Percentiles rank a stretch among this genome's conserved stretches.
Evolutionary conservation across 2,797 vertebrate species (phyloP).

Genomic region (Neopelma chrysocephalum): DNA sequence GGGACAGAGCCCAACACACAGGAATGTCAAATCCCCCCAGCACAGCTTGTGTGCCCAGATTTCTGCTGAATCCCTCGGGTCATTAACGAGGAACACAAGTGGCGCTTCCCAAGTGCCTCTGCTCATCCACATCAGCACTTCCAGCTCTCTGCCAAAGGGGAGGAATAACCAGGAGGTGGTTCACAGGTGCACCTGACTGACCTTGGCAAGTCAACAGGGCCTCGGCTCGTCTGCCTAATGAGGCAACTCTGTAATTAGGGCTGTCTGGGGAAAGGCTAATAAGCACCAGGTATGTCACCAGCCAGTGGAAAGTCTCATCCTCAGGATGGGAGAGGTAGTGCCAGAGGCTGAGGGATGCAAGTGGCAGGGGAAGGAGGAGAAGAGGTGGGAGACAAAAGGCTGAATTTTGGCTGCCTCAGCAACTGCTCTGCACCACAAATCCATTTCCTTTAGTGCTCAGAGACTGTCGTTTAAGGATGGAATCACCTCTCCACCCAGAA

Average conservation of each 20-base stretch:
- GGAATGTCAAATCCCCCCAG: neutral
- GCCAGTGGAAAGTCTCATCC: neutral
- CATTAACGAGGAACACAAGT: neutral
- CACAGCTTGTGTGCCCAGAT: accelerated
- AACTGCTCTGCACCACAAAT: neutral
- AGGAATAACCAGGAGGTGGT: neutral
- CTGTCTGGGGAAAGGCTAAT: neutral
- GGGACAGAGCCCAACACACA: neutral
- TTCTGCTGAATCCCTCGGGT: neutral
- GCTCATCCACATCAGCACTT: neutral
- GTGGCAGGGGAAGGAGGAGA: neutral
- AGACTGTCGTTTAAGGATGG: accelerated
- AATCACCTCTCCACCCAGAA: neutral
- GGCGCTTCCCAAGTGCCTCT: neutral
- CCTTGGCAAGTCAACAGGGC: neutral
- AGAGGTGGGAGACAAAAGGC: neutral
- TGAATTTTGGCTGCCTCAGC: neutral
- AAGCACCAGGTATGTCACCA: neutral
- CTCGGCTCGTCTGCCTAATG: neutral
- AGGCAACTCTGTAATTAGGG: neutral
- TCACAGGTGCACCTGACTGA: neutral
- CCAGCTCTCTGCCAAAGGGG: neutral
- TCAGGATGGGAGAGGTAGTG: neutral
- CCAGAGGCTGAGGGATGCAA: neutral
- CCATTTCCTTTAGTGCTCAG: neutral